These are phyloP conservation scores for Petrocephalus schoutedeni DNA, from an alignment of 2,797 vertebrate species.

Conservation along the genomic window DNA sequence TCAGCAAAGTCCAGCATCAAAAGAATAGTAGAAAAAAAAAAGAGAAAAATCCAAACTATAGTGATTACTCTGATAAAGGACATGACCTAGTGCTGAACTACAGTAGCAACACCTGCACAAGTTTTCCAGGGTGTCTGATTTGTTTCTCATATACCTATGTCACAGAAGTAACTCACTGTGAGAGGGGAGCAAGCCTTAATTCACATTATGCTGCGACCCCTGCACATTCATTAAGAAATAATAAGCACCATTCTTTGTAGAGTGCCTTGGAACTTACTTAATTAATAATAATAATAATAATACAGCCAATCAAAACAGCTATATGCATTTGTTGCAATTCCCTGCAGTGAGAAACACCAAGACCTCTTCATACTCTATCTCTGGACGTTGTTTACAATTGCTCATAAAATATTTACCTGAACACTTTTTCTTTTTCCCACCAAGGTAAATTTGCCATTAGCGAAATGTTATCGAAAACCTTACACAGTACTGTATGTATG, in stretches of 20 bases:
- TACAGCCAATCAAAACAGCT: slow-evolving; percentile 37
- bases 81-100: not conserved
- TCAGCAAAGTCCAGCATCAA: not conserved
- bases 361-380: slow-evolving; percentile 26
- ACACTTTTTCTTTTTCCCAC: slow-evolving; percentile 19
- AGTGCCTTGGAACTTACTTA: slow-evolving; percentile 41
- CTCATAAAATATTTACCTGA: slow-evolving; percentile 43
- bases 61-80: not conserved
- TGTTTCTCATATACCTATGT: slow-evolving; percentile 21
- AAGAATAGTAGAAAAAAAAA: not conserved
- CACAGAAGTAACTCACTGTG: slow-evolving; percentile 15
- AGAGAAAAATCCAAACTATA: not conserved
- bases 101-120: not conserved
- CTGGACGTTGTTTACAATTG: slow-evolving; percentile 26
- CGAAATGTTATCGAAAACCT: slow-evolving; percentile 41
- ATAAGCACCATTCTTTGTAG: slow-evolving; percentile 47
- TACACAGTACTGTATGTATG: slow-evolving; percentile 51
- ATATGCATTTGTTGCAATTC: slow-evolving; percentile 27
- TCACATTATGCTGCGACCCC: slow-evolving; percentile 47
- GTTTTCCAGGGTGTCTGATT: not conserved
- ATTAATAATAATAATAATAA: slow-evolving; percentile 38
- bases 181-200: slow-evolving; percentile 36
- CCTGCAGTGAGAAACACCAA: slow-evolving; percentile 23
- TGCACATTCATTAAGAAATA: slow-evolving; percentile 44
- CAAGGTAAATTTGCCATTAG: slow-evolving; percentile 48